A percentile compares a stretch with the other conserved stretches of the same genome.
Conservation (phyloP, 2,113 vertebrate genomes). For the Pandion haliaetus region DNA sequence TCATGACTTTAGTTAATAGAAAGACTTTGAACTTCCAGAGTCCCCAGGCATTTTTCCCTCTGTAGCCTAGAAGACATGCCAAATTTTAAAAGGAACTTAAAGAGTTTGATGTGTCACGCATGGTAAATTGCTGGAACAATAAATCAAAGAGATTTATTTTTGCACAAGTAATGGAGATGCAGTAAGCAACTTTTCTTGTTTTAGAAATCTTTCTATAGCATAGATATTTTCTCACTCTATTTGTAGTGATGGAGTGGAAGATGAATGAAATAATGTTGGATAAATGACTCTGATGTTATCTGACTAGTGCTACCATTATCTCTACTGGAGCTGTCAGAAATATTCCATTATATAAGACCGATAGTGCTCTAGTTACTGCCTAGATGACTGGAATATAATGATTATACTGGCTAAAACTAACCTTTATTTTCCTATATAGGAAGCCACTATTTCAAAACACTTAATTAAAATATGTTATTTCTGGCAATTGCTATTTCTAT, state of each 20-base stretch:
- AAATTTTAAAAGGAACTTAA: slow-evolving; percentile 2
- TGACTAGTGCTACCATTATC: slow-evolving; percentile 69
- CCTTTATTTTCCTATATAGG: neutral
- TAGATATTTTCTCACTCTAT: slow-evolving; percentile 64
- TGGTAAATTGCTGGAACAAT: slow-evolving; percentile 23
- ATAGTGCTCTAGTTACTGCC: neutral
- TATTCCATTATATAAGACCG: slow-evolving; percentile 54
- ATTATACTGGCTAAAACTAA: slow-evolving; percentile 14
- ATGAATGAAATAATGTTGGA: slow-evolving; percentile 72
- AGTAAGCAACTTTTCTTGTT: slow-evolving; percentile 62
- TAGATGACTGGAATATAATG: neutral
- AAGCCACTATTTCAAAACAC: neutral
- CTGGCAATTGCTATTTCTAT: neutral
- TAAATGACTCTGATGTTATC: slow-evolving; percentile 68
- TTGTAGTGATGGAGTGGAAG: slow-evolving; percentile 63
- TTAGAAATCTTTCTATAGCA: slow-evolving; percentile 62
- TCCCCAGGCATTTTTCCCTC: neutral
- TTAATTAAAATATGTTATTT: slow-evolving; percentile 27
- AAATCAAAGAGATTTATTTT: slow-evolving; percentile 34
- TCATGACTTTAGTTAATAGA: neutral
- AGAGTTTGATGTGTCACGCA: neutral
- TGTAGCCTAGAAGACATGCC: neutral
- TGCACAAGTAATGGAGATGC: slow-evolving; percentile 24
- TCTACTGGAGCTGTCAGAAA: slow-evolving; percentile 50
- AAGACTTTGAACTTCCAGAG: neutral